phyloP scores from a whole-genome alignment of 1,140 invertebrate species.

The Drosophila sp. region DNA sequence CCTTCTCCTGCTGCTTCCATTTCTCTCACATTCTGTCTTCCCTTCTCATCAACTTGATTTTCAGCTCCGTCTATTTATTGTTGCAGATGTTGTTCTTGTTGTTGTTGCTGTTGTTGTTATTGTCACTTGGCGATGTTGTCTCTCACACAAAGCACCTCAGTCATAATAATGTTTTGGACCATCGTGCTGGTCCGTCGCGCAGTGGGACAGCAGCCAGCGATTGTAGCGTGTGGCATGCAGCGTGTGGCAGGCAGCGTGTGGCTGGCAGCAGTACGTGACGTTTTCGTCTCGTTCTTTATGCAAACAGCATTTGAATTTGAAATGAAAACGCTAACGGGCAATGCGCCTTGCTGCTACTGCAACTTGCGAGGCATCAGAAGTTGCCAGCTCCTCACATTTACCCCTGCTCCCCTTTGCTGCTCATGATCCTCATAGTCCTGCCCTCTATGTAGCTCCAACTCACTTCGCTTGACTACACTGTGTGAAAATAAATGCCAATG shows the following conservation, averaged over 20 bases:
- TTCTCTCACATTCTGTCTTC: neutral
- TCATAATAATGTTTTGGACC: conserved; percentile 37
- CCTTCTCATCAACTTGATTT: neutral
- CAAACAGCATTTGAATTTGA: conserved; percentile 82
- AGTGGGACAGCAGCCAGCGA: conserved; percentile 1
- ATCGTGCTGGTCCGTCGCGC: neutral
- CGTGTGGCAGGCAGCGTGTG: neutral
- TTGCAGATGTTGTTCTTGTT: conserved; percentile 62
- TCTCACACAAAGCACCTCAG: conserved; percentile 8
- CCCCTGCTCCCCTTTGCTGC: neutral
- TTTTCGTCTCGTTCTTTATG: conserved; percentile 73
- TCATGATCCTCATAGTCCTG: neutral
- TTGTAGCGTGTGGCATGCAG: neutral
- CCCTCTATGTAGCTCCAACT: no score
- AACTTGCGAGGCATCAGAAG: neutral
- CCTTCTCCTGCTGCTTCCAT: conserved; percentile 16
- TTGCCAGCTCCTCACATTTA: no score
- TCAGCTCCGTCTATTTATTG: neutral
- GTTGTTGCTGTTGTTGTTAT: conserved; percentile 54
- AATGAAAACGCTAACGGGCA: conserved; percentile 73
- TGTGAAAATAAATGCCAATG: no score
- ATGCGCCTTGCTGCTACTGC: conserved; percentile 17
- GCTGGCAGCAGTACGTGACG: conserved; percentile 40
- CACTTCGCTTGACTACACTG: neutral
- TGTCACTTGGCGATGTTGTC: conserved; percentile 62